Evolutionary conservation across 2,888 invertebrate genomes (phyloP), one percentile per base, ranked within the genome.

Genomic region (Ypsolopha sequella): DNA sequence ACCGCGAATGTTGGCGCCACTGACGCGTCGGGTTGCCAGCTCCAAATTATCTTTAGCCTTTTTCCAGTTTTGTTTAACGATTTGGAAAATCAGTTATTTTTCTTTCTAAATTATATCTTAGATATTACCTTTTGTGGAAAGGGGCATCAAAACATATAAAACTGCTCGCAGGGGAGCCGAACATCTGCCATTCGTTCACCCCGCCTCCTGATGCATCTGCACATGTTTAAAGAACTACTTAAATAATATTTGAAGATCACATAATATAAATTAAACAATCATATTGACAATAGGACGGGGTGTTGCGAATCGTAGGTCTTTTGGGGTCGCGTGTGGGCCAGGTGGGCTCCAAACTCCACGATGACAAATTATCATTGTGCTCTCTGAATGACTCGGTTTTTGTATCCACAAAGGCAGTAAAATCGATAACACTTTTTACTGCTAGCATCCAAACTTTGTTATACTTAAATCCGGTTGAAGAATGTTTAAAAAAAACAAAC

Each of bases 261-360:
- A 82, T 84, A 81, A 84, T 81, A 73, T 81, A 80, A 78, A 82
- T 84, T 82, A 81, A 84, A 86, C 78, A 80, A 76, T 72, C 77
- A 70, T 73, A 73, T 74, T 78, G 70, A 78, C 74, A 80, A 80
- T 70, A 73, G 24, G 73, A 73, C 71, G 70, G 70, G 65, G 80
- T 80, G 79, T 80, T 68, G 73, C 82, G 71, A 84, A 86, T 85
- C 62, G 61, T 52, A 55, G 59, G 60, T 65, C 41, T 24, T 66
- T n/a, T 59, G 65, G 84, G 84, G 81, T 77, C 80, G 80, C 76
- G 76, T 73, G 74, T 63, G 62, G 56, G 70, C 84, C 85, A 84
- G 84, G 82, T 86, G 85, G 62, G 41, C 45, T 62, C 57, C 24
- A 24, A 24, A 24, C 52, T 59, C 58, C 56, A 60, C 66, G 70